Percentiles rank a stretch among this genome's conserved stretches.
Conservation (phyloP, 1,140 invertebrate genomes). For the Delia radicum region DNA sequence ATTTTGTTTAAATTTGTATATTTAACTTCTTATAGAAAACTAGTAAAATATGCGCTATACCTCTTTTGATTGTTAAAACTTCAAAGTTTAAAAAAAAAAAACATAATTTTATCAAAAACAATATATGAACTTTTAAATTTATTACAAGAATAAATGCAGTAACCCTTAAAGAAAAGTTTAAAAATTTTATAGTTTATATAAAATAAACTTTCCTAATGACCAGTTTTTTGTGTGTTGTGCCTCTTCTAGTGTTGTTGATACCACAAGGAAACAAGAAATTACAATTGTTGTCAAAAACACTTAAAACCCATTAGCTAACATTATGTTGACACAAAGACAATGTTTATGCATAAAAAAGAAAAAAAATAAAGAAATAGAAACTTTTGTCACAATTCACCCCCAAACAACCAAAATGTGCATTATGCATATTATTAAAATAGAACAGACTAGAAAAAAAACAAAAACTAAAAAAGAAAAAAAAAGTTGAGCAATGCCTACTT, state of each 20-base stretch:
- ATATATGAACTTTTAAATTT: too few species aligned
- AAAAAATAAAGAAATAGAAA: not conserved
- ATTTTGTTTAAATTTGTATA: too few species aligned
- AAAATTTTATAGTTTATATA: too few species aligned
- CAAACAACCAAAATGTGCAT: conserved; percentile 20
- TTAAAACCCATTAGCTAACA: conserved; percentile 23
- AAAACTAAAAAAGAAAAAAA: not conserved
- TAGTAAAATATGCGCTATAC: too few species aligned
- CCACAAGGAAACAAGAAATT: conserved; percentile 20
- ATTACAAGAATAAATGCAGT: too few species aligned
- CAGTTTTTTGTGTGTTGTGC: not conserved
- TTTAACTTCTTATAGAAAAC: too few species aligned
- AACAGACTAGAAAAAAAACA: not conserved
- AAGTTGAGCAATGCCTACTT: conserved; percentile 9
- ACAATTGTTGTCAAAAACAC: conserved; percentile 24
- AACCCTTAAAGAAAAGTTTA: too few species aligned
- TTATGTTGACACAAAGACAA: conserved; percentile 23
- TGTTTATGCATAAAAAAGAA: conserved; percentile 8
- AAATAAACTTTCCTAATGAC: conserved; percentile 17
- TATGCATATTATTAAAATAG: conserved; percentile 16
- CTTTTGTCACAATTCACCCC: not conserved
- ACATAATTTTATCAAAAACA: too few species aligned
- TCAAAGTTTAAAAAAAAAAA: too few species aligned
- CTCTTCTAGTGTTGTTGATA: not conserved
- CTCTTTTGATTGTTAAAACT: too few species aligned